Conservation (phyloP, 2,797 vertebrate genomes). For the Merluccius polli region DNA sequence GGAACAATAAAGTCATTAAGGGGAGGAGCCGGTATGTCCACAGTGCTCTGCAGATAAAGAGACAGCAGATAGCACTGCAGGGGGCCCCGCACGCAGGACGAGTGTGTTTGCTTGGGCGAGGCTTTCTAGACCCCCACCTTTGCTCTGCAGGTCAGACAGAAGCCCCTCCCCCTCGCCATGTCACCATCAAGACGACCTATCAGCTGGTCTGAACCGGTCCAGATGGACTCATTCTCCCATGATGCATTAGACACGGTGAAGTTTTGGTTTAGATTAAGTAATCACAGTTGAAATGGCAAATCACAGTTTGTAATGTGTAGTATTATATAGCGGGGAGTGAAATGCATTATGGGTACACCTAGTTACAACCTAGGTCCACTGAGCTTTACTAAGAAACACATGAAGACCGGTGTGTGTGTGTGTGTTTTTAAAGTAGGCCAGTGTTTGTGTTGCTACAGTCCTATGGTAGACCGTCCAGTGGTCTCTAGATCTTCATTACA, state of each 20-base stretch:
- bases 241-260: not conserved
- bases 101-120: not conserved
- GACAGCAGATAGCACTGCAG: not conserved
- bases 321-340: too few species aligned
- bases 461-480: not conserved
- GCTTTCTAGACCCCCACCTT: not conserved
- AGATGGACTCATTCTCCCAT: not conserved
- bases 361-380: not conserved
- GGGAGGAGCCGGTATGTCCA: constrained; percentile 1
- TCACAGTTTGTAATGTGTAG: not conserved
- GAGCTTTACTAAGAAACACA: not conserved
- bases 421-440: not conserved
- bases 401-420: too few species aligned
- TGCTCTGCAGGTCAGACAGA: not conserved
- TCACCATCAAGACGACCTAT: too few species aligned
- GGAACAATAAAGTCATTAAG: constrained; percentile 10
- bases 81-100: not conserved
- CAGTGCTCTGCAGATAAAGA: not conserved
- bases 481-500: not conserved
- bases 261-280: not conserved
- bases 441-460: not conserved
- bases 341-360: too few species aligned
- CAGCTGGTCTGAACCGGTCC: not conserved
- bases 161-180: not conserved
- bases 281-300: not conserved